These are phyloP conservation scores for Melanargia galathea DNA, from an alignment of 2,888 invertebrate genomes.

Conservation along the genomic window DNA sequence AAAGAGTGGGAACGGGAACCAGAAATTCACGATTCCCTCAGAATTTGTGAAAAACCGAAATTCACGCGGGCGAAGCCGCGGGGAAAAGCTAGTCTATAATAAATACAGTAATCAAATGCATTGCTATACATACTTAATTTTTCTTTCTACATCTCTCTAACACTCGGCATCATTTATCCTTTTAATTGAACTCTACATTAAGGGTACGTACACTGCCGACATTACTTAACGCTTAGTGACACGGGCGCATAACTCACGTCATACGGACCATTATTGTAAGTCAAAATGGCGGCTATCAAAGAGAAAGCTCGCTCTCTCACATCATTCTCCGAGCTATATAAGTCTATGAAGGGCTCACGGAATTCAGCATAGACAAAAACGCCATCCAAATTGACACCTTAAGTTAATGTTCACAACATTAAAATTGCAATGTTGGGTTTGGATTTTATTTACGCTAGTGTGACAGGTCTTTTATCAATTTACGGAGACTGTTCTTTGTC, in stretches of 20 bases:
- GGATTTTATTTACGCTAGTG: conserved; percentile 55
- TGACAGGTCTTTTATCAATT: conserved; percentile 74
- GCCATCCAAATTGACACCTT: conserved; percentile 45
- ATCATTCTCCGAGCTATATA: conserved; percentile 76
- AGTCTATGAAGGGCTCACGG: conserved; percentile 63
- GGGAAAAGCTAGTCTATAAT: too few species aligned
- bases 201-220: conserved; percentile 63
- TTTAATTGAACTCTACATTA: conserved; percentile 65
- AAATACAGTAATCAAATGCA: too few species aligned
- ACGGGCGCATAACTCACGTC: conserved; percentile 74
- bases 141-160: conserved; percentile 32
- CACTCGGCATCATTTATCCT: conserved; percentile 47
- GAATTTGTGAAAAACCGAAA: too few species aligned
- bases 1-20: too few species aligned
- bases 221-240: conserved; percentile 73
- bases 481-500: conserved; percentile 70
- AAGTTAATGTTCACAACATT: conserved; percentile 42
- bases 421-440: conserved; percentile 35
- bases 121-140: neutral
- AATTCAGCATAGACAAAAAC: conserved; percentile 52
- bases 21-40: too few species aligned
- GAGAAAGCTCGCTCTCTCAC: conserved; percentile 78
- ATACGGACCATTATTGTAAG: conserved; percentile 72
- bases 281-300: conserved; percentile 81
- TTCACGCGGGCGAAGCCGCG: too few species aligned